These are phyloP conservation scores for Ruditapes philippinarum DNA, from an alignment of 1,140 invertebrate species.

Conservation along the genomic window DNA sequence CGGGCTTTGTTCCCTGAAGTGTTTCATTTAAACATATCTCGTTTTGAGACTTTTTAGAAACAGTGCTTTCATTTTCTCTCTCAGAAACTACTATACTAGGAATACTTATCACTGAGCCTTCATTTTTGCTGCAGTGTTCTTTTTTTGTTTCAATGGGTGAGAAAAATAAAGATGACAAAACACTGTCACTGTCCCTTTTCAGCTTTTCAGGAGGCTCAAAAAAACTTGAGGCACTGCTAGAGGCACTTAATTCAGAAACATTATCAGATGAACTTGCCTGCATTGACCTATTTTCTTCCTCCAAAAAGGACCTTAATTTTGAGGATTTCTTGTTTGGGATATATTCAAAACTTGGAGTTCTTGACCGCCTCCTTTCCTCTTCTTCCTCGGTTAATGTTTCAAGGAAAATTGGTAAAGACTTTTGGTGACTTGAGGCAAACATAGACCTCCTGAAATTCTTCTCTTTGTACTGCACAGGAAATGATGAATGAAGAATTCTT, in stretches of 20 bases:
- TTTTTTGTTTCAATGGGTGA: neutral
- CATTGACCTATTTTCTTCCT: conserved; percentile 26
- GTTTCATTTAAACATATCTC: neutral
- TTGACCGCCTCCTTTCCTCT: conserved; percentile 68
- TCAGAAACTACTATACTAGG: conserved; percentile 62
- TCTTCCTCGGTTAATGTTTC: conserved; percentile 83
- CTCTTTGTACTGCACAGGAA: conserved; percentile 11
- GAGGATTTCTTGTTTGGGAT: conserved; percentile 28
- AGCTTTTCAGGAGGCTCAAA: neutral
- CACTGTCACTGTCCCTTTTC: neutral
- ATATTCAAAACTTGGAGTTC: conserved; percentile 62
- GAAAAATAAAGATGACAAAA: neutral
- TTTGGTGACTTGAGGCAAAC: conserved; percentile 78
- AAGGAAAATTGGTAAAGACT: conserved; percentile 80
- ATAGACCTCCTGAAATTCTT: conserved; percentile 69
- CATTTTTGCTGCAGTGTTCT: neutral
- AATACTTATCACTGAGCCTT: neutral
- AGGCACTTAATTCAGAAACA: neutral
- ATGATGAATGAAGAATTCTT: conserved; percentile 37
- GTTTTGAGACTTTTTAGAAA: neutral
- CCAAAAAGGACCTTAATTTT: conserved; percentile 42
- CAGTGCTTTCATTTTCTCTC: neutral
- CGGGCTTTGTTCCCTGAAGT: neutral
- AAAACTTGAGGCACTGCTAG: neutral
- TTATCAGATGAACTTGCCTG: conserved; percentile 8